phyloP scores from a whole-genome alignment of 2,888 invertebrate genomes.

The Himalopsyche tibetana region DNA sequence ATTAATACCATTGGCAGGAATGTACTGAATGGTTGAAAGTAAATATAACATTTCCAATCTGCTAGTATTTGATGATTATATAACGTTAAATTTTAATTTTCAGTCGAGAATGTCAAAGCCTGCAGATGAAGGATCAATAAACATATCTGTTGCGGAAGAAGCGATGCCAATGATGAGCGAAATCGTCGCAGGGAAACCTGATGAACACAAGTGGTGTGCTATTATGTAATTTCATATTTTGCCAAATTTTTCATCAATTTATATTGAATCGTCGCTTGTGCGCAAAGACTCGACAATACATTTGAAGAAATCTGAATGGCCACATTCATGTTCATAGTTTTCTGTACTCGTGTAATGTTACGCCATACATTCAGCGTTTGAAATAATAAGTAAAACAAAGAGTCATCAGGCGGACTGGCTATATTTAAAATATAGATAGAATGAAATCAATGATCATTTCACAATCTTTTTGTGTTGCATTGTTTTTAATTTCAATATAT shows the following conservation, averaged over 20 bases:
- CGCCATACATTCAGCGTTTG: neutral
- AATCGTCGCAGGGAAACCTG: conserved; percentile 43
- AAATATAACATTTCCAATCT: no score
- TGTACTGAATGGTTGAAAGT: no score
- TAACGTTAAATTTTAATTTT: neutral
- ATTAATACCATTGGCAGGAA: no score
- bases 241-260: conserved; percentile 20
- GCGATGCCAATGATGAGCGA: conserved; percentile 49
- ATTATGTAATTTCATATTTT: conserved; percentile 59
- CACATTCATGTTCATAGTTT: neutral
- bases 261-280: neutral
- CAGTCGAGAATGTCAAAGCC: conserved; percentile 40
- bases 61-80: no score
- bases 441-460: neutral
- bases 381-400: conserved; percentile 2
- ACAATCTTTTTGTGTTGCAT: neutral
- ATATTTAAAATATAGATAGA: neutral
- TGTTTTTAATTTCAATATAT: no score
- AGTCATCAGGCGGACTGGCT: neutral
- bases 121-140: conserved; percentile 28
- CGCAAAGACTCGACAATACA: neutral
- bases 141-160: conserved; percentile 49
- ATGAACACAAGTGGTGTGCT: conserved; percentile 64
- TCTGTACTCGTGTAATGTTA: neutral
- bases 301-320: neutral